Conservation (phyloP, 2,113 vertebrate genomes). For the Aythya baeri region DNA sequence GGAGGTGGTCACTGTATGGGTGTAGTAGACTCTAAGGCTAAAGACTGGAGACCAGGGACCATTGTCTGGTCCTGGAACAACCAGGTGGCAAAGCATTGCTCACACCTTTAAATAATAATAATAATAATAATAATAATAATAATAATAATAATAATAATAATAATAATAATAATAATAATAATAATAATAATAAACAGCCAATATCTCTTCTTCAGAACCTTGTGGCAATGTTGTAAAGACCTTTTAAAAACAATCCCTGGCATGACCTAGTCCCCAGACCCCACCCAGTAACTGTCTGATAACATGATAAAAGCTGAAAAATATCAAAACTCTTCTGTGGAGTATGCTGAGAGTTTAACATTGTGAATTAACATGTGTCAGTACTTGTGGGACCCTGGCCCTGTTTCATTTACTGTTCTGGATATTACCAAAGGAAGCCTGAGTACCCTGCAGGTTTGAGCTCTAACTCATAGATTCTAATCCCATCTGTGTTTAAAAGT, state of each 20-base stretch:
- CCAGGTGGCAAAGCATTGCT: background rate
- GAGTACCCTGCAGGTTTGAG: background rate
- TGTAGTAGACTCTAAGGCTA: background rate
- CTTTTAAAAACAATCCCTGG: background rate
- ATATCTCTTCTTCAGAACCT: background rate
- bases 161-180: too few relatives aligned
- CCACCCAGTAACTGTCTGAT: background rate
- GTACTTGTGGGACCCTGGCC: accelerated
- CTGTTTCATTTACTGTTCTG: background rate
- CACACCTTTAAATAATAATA: background rate
- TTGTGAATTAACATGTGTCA: accelerated
- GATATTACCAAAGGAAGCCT: background rate
- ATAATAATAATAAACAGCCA: background rate
- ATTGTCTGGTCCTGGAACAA: background rate
- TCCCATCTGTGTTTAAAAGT: background rate
- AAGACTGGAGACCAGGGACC: background rate
- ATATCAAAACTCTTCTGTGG: background rate
- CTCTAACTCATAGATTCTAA: background rate
- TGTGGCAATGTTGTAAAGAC: too few relatives aligned
- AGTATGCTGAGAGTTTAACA: background rate
- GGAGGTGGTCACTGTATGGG: background rate
- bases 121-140: background rate
- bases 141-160: too few relatives aligned
- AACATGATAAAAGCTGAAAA: accelerated
- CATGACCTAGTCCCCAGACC: accelerated